Evolutionary conservation across 2,113 vertebrate genomes (phyloP).

Genomic region (Myotis davidii): DNA sequence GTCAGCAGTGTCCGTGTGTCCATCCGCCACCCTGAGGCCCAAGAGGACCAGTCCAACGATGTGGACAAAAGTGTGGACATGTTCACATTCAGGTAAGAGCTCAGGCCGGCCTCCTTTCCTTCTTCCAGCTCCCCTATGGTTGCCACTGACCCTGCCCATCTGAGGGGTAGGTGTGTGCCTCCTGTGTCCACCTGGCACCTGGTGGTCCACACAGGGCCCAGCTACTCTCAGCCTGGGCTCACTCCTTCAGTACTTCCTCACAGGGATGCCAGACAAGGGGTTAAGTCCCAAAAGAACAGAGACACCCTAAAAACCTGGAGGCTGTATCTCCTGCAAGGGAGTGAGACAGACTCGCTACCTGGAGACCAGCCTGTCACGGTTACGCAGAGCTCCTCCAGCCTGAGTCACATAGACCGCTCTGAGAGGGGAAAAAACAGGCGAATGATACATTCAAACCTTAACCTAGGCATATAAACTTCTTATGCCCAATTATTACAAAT

Average conservation of each 20-base stretch:
- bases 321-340: rapidly evolving
- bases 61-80: slow-evolving; percentile 90
- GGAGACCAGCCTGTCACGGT: not conserved
- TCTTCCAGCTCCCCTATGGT: not conserved
- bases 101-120: not conserved
- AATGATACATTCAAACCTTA: not conserved
- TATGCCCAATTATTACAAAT: not conserved
- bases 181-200: not conserved
- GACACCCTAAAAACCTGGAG: not conserved
- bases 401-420: not conserved
- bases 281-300: not conserved
- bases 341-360: rapidly evolving
- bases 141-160: not conserved
- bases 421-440: not conserved
- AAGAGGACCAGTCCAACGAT: slow-evolving; percentile 84
- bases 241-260: not conserved
- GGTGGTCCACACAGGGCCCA: rapidly evolving
- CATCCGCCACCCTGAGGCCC: slow-evolving; percentile 86
- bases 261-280: rapidly evolving
- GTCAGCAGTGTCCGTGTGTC: slow-evolving; percentile 91
- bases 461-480: not conserved
- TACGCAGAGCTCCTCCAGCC: not conserved
- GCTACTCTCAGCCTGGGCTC: not conserved
- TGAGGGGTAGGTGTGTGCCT: not conserved
- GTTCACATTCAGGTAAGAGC: slow-evolving; percentile 92